Evolutionary conservation across 2,888 invertebrate genomes (phyloP), one percentile per base, ranked within the genome.

Genomic region (Calameuta idolon): DNA sequence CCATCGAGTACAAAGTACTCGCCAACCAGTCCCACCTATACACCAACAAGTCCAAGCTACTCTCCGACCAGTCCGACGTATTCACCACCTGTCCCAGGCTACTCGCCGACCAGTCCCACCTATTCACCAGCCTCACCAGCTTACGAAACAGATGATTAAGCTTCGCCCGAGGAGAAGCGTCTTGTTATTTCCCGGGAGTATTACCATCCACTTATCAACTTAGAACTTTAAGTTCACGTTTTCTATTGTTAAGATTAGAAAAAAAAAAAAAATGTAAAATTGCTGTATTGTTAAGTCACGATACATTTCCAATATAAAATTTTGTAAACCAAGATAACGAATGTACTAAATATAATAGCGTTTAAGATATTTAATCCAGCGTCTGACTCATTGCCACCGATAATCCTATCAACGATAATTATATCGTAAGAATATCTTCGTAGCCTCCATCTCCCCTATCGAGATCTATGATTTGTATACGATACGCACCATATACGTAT

Each of bases 31-130:
- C 96, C 96, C 0, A 95, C 95, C 40, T 97, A 96, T 90, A 95
- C 96, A 0, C 97, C 96, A 12, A 95, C 95, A 11, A 96, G 95
- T 83, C 96, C 96, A 0, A 95, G 94, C 73, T 96, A 96, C 87
- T 95, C 96, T 0, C 96, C 96, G 0, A 95, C 95, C 1, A 94
- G 95, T 73, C 97, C 97, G 80, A 93, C 96, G 75, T 96, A 95
- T 85, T 96, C 96, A n/a, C 95, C 94, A 15, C 93, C 93, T 23
- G 93, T 93, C 31, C 95, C 95, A 12, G 92, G 87, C 83, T 96
- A 95, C 88, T 94, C 94, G 34, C 94, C 94, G 0, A 93, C 93
- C 5, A 94, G 93, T 85, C 94, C 94, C 1, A 93, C 92, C 0
- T 94, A 94, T 84, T 94, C 95, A 3, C 95, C 95, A 1, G 94